Evolutionary conservation across 2,113 vertebrate species (phyloP).

Genomic region (Pluvialis apricaria): DNA sequence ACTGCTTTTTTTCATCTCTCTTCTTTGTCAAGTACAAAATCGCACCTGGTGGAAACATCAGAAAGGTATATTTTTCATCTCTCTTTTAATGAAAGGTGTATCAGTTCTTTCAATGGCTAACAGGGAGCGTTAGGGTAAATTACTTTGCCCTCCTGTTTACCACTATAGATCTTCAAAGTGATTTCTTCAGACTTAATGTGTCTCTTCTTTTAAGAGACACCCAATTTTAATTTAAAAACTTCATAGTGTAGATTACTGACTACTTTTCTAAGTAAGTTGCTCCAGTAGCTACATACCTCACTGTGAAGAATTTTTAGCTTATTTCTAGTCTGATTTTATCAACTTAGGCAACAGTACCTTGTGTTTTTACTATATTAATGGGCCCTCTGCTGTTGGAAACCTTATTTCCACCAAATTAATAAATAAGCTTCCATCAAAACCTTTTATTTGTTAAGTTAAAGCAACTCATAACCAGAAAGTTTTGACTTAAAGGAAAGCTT

Average conservation of each 20-base stretch:
- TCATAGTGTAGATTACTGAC: neutral
- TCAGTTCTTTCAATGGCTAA: neutral
- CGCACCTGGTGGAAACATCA: neutral
- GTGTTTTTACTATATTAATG: neutral
- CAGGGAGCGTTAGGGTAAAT: neutral
- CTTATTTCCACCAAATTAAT: neutral
- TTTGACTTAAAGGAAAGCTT: neutral
- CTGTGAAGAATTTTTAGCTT: neutral
- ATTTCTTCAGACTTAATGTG: neutral
- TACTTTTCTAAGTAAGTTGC: neutral
- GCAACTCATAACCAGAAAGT: neutral
- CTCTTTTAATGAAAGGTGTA: neutral
- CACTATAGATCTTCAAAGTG: neutral
- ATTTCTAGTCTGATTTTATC: neutral
- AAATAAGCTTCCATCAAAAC: neutral
- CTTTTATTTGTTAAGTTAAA: neutral
- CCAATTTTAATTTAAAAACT: neutral
- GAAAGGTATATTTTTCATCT: neutral
- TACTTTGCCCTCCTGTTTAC: neutral
- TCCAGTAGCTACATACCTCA: neutral
- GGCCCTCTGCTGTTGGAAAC: neutral
- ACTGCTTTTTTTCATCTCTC: neutral
- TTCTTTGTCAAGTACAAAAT: constrained; percentile 6
- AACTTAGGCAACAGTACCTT: neutral
- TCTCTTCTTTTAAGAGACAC: neutral